Base-by-base conservation (phyloP, 2,888 invertebrate species). In the Cerastoderma edule region DNA sequence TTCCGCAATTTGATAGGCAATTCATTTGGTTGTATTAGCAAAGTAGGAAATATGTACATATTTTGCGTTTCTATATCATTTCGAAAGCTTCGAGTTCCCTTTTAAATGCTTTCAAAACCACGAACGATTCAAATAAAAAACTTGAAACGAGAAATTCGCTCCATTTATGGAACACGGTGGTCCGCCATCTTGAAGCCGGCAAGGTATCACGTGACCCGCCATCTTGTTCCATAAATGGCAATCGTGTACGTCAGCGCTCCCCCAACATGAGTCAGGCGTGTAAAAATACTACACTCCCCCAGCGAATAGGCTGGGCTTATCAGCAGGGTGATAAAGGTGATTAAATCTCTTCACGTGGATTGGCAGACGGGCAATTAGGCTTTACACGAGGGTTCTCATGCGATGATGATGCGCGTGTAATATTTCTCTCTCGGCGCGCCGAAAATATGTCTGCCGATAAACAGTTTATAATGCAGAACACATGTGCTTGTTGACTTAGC, bases 131-230 rank as follows among this genome's bases (percentile, higher is more conserved):
- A n/a, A n/a, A n/a, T n/a, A n/a, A n/a, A n/a, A n/a, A n/a, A n/a
- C n/a, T n/a, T n/a, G n/a, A n/a, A n/a, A n/a, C n/a, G n/a, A n/a
- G 39, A 22, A 56, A 6, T 6, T 65, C 46, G 33, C 65, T 28
- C 65, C 65, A 65, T 65, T 46, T 46, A 48, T 97, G 97, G 95
- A 97, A 97, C 93, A 97, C 98, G 83, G 94, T 98, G 91, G 48
- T 50, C 72, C 75, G 75, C 75, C 78, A 78, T 78, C 75, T 75
- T 75, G 54, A 28, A n/a, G 39, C 63, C 67, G 35, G 57, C n/a
- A 27, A 27, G 30, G 35, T 46, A 57, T 79, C 79, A 79, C 75
- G 67, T 79, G 79, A 70, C 56, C 60, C 79, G 75, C 79, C 79
- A 79, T 79, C 69, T 79, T 79, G 75, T 57, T 70, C 75, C 79